Conservation (phyloP, 2,113 vertebrate species). For the Marmota flaviventris region DNA sequence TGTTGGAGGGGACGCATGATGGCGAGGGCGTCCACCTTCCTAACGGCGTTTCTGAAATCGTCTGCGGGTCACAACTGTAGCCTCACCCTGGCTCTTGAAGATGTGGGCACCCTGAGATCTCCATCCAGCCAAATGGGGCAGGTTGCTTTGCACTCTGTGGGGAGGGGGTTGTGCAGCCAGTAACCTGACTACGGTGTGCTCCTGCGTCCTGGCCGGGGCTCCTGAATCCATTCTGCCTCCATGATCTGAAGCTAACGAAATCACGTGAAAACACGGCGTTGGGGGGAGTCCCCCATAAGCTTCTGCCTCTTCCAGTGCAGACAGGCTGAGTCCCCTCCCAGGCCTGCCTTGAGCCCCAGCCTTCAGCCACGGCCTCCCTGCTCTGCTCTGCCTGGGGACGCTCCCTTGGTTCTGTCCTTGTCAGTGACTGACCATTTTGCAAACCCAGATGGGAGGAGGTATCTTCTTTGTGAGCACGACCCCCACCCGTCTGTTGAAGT, state of each 20-base stretch:
- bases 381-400: fast-evolving
- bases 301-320: not conserved
- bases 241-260: not conserved
- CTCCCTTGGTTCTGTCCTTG: fast-evolving
- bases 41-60: not conserved
- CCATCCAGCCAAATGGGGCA: fast-evolving
- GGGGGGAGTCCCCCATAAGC: fast-evolving
- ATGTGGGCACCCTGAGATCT: not conserved
- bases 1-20: fast-evolving
- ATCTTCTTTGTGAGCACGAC: not conserved
- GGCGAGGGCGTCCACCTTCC: not conserved
- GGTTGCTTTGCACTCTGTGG: too few species aligned
- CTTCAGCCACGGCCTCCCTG: too few species aligned
- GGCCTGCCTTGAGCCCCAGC: not conserved
- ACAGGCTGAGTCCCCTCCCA: fast-evolving
- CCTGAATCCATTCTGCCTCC: not conserved
- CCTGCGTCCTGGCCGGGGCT: not conserved
- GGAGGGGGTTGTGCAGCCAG: too few species aligned
- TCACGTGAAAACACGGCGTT: too few species aligned
- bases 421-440: not conserved
- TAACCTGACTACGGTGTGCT: not conserved
- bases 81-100: fast-evolving
- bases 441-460: fast-evolving
- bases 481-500: fast-evolving
- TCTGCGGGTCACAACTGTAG: not conserved